phyloP scores from a whole-genome alignment of 2,888 invertebrate species.

The Byasa hedistus region DNA sequence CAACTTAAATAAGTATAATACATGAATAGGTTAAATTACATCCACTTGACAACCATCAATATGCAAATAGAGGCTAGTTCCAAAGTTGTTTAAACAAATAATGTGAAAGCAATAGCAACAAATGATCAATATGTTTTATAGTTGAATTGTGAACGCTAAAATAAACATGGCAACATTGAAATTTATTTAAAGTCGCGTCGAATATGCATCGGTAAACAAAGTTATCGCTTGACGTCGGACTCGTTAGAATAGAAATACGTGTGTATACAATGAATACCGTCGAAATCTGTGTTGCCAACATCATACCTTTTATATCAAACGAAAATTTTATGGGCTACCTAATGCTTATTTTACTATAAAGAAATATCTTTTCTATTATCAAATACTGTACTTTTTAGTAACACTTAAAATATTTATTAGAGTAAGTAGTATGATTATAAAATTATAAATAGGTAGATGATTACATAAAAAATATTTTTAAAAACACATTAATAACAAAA shows the following conservation, averaged over 20 bases:
- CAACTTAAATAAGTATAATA: not conserved
- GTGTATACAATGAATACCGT: constrained; percentile 12
- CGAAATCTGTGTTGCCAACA: constrained; percentile 16
- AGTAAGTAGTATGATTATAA: too few species aligned
- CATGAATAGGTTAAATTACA: not conserved
- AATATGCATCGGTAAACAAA: constrained; percentile 21
- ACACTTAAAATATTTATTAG: too few species aligned
- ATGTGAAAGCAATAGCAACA: constrained; percentile 7
- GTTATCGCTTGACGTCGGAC: constrained; percentile 12
- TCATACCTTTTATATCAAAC: constrained; percentile 1
- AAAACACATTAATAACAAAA: too few species aligned
- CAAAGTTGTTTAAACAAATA: constrained; percentile 5
- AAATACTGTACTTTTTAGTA: too few species aligned
- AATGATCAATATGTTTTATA: not conserved
- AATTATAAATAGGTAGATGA: too few species aligned
- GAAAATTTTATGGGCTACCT: not conserved
- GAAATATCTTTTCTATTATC: not conserved
- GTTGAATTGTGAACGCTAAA: constrained; percentile 10
- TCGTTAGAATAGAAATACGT: constrained; percentile 19
- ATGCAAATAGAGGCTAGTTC: not conserved
- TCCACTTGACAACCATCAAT: not conserved
- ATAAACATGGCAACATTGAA: constrained; percentile 15
- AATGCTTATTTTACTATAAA: not conserved
- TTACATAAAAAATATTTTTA: too few species aligned
- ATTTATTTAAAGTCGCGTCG: constrained; percentile 13